Percentiles rank a stretch among this genome's conserved stretches.
Conservation (phyloP, 2,797 vertebrate species). For the Kryptolebias ocellatus region DNA sequence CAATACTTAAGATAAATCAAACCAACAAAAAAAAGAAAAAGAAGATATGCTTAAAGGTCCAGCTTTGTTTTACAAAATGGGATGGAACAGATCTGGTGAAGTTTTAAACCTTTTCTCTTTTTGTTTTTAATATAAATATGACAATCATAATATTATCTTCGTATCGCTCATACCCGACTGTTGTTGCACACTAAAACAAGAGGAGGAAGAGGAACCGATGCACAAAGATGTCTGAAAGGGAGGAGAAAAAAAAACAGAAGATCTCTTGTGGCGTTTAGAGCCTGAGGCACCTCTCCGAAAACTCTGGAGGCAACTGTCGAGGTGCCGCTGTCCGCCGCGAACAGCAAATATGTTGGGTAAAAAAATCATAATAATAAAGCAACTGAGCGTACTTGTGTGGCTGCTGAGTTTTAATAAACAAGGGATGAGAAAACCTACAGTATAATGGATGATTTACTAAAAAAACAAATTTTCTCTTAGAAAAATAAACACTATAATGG, state of each 20-base stretch:
- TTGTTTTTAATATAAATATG: conserved; percentile 79
- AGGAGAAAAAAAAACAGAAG: not conserved
- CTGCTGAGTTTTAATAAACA: conserved; percentile 41
- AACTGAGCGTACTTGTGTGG: conserved; percentile 20
- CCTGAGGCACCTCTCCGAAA: conserved; percentile 38
- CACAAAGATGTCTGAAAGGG: conserved; percentile 23
- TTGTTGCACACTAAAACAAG: conserved; percentile 57
- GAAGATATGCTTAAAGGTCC: conserved; percentile 39
- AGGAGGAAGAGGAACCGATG: conserved; percentile 43
- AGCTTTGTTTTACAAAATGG: conserved; percentile 64
- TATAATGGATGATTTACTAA: conserved; percentile 60
- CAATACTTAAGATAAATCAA: conserved; percentile 45
- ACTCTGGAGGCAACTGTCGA: conserved; percentile 23
- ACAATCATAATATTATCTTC: conserved; percentile 67
- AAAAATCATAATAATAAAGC: not conserved
- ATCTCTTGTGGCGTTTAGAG: conserved; percentile 28
- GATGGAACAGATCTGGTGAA: conserved; percentile 65
- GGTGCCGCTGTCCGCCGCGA: conserved; percentile 32
- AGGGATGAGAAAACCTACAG: conserved; percentile 49
- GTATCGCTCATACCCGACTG: conserved; percentile 70
- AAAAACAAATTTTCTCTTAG: conserved; percentile 56
- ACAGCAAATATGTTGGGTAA: conserved; percentile 19
- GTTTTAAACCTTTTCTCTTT: conserved; percentile 45
- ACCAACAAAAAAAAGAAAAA: not conserved
- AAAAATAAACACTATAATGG: conserved; percentile 76